A percentile compares a stretch with the other conserved stretches of the same genome.
Conservation (phyloP, 2,797 vertebrate genomes). For the Melanotaenia parkinsoni region DNA sequence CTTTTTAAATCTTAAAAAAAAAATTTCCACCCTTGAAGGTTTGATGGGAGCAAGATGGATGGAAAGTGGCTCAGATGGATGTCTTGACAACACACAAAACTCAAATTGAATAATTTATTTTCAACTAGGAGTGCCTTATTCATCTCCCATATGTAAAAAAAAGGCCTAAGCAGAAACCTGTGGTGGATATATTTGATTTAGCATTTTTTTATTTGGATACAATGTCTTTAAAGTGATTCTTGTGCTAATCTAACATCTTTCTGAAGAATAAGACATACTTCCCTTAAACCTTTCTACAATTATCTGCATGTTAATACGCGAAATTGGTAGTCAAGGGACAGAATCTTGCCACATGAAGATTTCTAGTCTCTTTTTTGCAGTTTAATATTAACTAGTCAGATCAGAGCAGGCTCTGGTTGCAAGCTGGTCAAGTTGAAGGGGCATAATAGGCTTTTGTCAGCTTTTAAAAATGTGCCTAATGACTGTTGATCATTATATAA, state of each 20-base stretch:
- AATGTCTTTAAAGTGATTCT: not conserved
- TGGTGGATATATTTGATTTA: not conserved
- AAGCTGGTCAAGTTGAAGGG: not conserved
- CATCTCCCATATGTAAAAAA: too few species aligned
- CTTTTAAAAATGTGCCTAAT: too few species aligned
- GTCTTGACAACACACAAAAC: not conserved
- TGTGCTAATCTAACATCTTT: not conserved
- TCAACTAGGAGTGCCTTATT: too few species aligned
- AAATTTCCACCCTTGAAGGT: conserved; percentile 10
- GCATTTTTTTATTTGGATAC: not conserved
- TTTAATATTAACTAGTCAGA: not conserved
- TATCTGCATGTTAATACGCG: not conserved
- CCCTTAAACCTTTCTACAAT: not conserved
- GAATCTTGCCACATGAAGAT: not conserved
- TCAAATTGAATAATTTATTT: not conserved
- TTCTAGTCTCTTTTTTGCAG: not conserved
- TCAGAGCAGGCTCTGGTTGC: not conserved
- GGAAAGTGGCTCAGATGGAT: conserved; percentile 23
- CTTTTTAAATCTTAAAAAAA: not conserved
- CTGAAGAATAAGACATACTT: not conserved
- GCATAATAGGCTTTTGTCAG: too few species aligned
- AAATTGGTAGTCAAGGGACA: not conserved
- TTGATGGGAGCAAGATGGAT: conserved; percentile 6
- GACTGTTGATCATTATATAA: too few species aligned
- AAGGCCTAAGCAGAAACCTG: not conserved